Evolutionary conservation across 2,888 invertebrate species (phyloP).

Genomic region (Bellardia pandia): DNA sequence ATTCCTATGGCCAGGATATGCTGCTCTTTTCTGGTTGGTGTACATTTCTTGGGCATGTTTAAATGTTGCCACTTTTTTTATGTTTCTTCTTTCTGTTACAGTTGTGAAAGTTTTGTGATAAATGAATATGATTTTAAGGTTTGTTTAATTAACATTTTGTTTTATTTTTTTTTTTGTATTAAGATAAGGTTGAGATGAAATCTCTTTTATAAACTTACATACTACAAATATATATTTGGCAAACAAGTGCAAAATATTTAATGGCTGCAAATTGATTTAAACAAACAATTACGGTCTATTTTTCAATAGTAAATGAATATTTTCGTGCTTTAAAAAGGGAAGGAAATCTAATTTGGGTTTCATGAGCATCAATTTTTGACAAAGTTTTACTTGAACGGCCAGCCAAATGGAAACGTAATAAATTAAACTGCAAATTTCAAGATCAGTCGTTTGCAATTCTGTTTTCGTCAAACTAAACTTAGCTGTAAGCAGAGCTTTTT

Average conservation of each 20-base stretch:
- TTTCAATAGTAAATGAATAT: too few species aligned
- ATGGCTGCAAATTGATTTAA: too few species aligned
- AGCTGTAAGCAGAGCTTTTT: too few species aligned
- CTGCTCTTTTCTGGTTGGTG: neutral
- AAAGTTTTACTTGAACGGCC: too few species aligned
- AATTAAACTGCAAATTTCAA: too few species aligned
- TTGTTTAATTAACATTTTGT: conserved; percentile 50
- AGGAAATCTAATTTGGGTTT: too few species aligned
- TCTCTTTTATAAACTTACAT: neutral
- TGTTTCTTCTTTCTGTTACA: conserved; percentile 9
- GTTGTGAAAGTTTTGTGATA: conserved; percentile 64
- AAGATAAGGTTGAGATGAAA: conserved; percentile 10
- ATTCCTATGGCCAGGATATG: conserved; percentile 40
- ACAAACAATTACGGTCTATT: too few species aligned
- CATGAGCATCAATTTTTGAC: too few species aligned
- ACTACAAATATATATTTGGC: neutral
- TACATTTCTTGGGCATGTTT: conserved; percentile 28
- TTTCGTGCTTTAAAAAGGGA: too few species aligned
- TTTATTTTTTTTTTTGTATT: neutral
- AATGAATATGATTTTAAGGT: conserved; percentile 56
- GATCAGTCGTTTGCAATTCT: too few species aligned
- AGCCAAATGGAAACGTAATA: too few species aligned
- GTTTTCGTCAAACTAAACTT: too few species aligned
- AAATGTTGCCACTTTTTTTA: neutral
- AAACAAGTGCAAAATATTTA: neutral